Evolutionary conservation across 2,113 vertebrate species (phyloP).

Genomic region (Regulus satrapa): DNA sequence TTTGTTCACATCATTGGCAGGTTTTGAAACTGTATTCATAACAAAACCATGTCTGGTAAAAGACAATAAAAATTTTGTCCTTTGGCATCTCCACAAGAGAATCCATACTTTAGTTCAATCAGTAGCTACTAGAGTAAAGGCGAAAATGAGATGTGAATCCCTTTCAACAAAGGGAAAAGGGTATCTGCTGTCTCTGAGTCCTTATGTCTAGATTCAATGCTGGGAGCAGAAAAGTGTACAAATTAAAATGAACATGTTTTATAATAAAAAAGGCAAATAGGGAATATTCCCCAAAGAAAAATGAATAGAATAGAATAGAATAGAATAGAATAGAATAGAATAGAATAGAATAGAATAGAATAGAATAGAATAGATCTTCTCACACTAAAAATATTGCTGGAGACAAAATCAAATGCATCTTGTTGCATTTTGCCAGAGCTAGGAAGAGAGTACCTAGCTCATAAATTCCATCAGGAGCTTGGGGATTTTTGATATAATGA

Average conservation of each 20-base stretch:
- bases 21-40: constrained; percentile 8
- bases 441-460: constrained; percentile 77
- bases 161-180: neutral
- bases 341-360: neutral
- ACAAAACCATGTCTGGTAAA: neutral
- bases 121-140: neutral
- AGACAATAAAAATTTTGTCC: neutral
- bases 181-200: neutral
- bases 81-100: neutral
- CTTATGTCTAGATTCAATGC: neutral
- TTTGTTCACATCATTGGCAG: neutral
- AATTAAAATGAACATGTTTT: neutral
- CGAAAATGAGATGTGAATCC: neutral
- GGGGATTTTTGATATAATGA: constrained; percentile 86
- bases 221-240: neutral
- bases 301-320: neutral
- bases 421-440: constrained; percentile 69
- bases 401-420: constrained; percentile 65
- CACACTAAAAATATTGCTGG: constrained; percentile 25
- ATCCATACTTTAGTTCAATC: neutral
- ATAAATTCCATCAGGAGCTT: constrained; percentile 83
- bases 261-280: neutral
- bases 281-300: neutral
- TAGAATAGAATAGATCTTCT: neutral
- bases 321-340: neutral